Base-by-base conservation (phyloP, 2,888 invertebrate genomes). In the Nysson spinosus region DNA sequence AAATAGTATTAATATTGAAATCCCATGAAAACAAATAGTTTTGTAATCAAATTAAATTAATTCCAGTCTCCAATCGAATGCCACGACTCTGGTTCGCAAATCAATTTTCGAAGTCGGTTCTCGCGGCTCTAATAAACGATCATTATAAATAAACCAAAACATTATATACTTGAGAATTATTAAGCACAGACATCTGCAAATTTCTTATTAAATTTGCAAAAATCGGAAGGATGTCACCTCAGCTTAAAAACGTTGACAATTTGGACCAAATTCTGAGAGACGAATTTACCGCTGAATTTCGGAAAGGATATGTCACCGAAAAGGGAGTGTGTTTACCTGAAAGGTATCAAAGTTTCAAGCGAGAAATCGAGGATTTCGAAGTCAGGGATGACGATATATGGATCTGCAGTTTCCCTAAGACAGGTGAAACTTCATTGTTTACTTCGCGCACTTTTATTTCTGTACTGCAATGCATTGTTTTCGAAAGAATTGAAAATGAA, bases 341-440 rank as follows among this genome's bases (percentile, higher is more conserved):
- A 54, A 81, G 87, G 63, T 89, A 85, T 60, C 58, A 78, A 19
- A 83, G 87, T 24, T 84, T 88, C 61, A 82, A 85, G 5, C 80
- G 87, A 14, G 80, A 80, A 6, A 88, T 90, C 20, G 85, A 87
- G 43, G 84, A 89, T 65, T 87, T 89, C 78, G 81, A 88, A 50
- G 88, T 90, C 2, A 79, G 85, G 3, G 87, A 89, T 17, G 88
- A 89, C 35, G 90, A 91, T 66, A 78, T 90, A 20, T 91, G 90
- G 89, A 87, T 91, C 1, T 88, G 89, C 69, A 89, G 89, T 71
- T 90, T 89, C 81, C 90, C 90, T 0, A 90, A 90, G 85, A 88
- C 89, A 50, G 91, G 91, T 91, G 62, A 2, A n/a, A n/a, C n/a
- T n/a, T n/a, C n/a, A n/a, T n/a, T n/a, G n/a, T n/a, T n/a, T n/a